Conservation (phyloP, 2,888 invertebrate species). For the Drosophila setosimentum region DNA sequence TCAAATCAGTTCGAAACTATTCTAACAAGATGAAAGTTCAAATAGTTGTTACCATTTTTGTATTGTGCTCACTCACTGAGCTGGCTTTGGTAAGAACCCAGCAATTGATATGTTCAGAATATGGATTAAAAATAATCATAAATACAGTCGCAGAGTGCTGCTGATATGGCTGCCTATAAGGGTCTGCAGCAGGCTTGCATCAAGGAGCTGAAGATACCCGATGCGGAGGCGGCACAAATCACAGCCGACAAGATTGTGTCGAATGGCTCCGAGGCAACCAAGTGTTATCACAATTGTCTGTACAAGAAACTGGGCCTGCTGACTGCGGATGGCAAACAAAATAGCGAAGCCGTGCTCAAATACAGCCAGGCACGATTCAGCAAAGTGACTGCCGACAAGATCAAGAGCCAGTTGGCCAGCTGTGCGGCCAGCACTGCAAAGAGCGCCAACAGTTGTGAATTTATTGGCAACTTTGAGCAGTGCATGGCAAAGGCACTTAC, state of each 20-base stretch:
- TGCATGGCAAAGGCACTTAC: conserved; percentile 57
- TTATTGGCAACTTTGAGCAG: conserved; percentile 49
- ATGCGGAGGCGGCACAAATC: conserved; percentile 48
- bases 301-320: conserved; percentile 65
- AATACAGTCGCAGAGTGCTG: conserved; percentile 46
- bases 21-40: conserved; percentile 42
- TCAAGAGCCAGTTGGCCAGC: conserved; percentile 41
- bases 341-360: conserved; percentile 49
- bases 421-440: conserved; percentile 37
- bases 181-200: conserved; percentile 58
- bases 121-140: neutral
- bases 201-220: conserved; percentile 55
- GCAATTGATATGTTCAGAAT: too few species aligned
- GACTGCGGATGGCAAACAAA: conserved; percentile 35
- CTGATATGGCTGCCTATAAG: conserved; percentile 54
- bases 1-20: conserved; percentile 14
- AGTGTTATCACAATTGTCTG: conserved; percentile 65
- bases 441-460: conserved; percentile 40
- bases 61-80: conserved; percentile 28
- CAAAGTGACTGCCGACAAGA: conserved; percentile 50
- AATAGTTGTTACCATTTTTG: conserved; percentile 12
- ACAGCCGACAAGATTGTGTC: conserved; percentile 43
- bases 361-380: conserved; percentile 37
- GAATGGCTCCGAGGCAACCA: conserved; percentile 51
- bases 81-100: conserved; percentile 33